Conservation (phyloP, 2,888 invertebrate species). For the Orthonychiurus folsomi region DNA sequence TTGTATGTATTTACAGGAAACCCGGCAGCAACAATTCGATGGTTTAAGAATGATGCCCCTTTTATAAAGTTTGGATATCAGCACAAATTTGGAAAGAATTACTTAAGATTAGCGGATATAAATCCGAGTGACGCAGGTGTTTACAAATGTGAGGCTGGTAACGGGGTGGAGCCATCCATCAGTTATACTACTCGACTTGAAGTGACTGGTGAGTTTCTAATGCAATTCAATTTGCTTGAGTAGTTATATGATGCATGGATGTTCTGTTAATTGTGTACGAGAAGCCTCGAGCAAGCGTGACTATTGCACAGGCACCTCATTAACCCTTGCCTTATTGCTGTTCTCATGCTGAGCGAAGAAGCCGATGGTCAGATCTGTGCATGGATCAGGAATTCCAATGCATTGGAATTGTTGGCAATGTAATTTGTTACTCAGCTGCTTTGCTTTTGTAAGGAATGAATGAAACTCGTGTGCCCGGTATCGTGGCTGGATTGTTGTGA, state of each 20-base stretch:
- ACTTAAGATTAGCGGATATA: neutral
- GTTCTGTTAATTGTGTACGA: neutral
- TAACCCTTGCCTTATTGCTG: neutral
- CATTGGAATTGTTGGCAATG: no score
- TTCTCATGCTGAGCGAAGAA: neutral
- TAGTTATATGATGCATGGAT: neutral
- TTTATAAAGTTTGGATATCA: constrained; percentile 9
- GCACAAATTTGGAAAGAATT: constrained; percentile 1
- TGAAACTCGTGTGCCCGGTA: neutral
- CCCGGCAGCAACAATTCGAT: constrained; percentile 3
- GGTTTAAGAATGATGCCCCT: constrained; percentile 11
- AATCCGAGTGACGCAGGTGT: neutral
- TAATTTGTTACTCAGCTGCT: no score
- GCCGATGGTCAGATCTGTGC: neutral
- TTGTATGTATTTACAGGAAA: constrained; percentile 9
- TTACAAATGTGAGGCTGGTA: constrained; percentile 3
- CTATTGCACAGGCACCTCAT: neutral
- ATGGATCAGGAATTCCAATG: no score
- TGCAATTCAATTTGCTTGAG: neutral
- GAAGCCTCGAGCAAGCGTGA: neutral
- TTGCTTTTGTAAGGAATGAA: neutral
- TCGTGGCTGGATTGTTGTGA: neutral
- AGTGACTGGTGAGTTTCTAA: constrained; percentile 9
- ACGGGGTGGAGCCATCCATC: neutral
- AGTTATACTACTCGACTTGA: constrained; percentile 8